A percentile compares a stretch with the other conserved stretches of the same genome.
These are phyloP conservation scores for Diogma glabrata DNA, from an alignment of 2,888 invertebrate species.

Conservation along the genomic window DNA sequence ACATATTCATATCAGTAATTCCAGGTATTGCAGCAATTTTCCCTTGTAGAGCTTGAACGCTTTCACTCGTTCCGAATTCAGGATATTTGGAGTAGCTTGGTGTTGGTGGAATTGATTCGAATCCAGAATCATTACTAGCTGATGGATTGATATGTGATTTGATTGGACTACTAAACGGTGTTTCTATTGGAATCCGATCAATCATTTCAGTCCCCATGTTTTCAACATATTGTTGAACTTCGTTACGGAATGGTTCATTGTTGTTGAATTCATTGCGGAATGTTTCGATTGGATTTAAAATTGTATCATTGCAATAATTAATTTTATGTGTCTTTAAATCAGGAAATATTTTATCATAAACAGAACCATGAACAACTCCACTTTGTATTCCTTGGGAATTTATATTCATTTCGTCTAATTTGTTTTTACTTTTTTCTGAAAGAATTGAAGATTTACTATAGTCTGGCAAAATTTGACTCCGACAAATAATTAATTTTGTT, in stretches of 20 bases:
- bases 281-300: slow-evolving; percentile 43
- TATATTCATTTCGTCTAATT: slow-evolving; percentile 41
- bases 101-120: slow-evolving; percentile 33
- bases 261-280: slow-evolving; percentile 43
- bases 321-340: slow-evolving; percentile 43
- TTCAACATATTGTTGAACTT: not conserved
- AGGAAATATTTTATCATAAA: slow-evolving; percentile 46
- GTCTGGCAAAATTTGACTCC: slow-evolving; percentile 37
- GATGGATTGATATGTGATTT: slow-evolving; percentile 20
- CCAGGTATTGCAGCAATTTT: slow-evolving; percentile 28
- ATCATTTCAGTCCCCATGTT: not conserved
- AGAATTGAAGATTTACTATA: slow-evolving; percentile 39
- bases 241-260: slow-evolving; percentile 40
- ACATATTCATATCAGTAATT: slow-evolving; percentile 34
- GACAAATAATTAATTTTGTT: not conserved
- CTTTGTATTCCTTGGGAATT: slow-evolving; percentile 47
- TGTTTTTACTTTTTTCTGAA: slow-evolving; percentile 31
- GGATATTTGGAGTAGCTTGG: slow-evolving; percentile 25
- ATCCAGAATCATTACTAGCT: slow-evolving; percentile 33
- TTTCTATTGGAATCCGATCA: not conserved
- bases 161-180: not conserved
- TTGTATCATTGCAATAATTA: slow-evolving; percentile 40
- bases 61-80: slow-evolving; percentile 19
- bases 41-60: slow-evolving; percentile 18
- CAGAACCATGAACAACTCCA: slow-evolving; percentile 45